Evolutionary conservation across 2,113 vertebrate species (phyloP), one percentile per base, ranked within the genome.

Genomic region (Forbesichthys agassizii): DNA sequence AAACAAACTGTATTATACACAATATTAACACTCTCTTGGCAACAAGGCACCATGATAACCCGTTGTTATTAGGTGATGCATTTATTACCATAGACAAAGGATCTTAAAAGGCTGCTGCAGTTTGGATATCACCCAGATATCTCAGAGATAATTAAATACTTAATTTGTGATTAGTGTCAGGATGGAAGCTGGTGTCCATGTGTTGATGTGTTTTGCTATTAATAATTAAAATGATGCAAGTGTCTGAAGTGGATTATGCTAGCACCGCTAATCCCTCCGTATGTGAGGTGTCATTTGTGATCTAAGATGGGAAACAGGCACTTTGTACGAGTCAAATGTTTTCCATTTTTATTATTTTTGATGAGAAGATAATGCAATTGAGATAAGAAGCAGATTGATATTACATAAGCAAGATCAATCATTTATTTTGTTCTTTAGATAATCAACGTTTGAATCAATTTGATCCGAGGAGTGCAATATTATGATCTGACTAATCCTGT

Each of bases 141-240:
- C 77, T 74, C 60, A 71, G 61, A 74, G 79, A 89, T 89, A 77
- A 90, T 78, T 62, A 88, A 73, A 55, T 52, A 85, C 69, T 86
- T 75, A 59, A 75, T 89, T 86, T 89, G 74, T 68, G 75, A 85
- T 90, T 74, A 81, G 74, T 65, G 66, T 64, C 56, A 61, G 54
- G 58, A 69, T 64, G 20, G 73, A 73, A 73, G 80, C 75, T 70
- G 67, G 59, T 83, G 62, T 83, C 82, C 68, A 47, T 86, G 72
- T 80, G 82, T 74, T 75, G 63, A 73, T 74, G 71, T 87, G 74
- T 63, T 77, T 83, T 87, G 58, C 83, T 86, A 87, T 87, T 83
- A 88, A 89, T 88, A 88, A 71, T 74, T 78, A 70, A 83, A 77
- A 64, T 83, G 78, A 79, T 83, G 78, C 86, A 79, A 71, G 49